Percentiles rank a stretch among this genome's conserved stretches.
Evolutionary conservation across 2,113 vertebrate species (phyloP).

Genomic region (Rhombomys opimus): DNA sequence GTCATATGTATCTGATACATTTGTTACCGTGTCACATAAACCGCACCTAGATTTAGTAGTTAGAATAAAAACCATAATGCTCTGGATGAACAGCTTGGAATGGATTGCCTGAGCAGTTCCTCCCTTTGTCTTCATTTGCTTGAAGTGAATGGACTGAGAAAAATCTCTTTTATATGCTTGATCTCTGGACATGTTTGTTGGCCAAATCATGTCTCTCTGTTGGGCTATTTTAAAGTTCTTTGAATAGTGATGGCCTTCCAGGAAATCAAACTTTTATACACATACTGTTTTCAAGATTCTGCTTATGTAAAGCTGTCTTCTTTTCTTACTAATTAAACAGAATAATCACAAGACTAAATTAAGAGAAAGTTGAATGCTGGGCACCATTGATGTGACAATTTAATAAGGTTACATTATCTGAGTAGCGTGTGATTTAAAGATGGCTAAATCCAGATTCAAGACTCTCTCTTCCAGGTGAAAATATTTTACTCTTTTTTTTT

Average conservation of each 20-base stretch:
- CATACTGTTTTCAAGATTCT: not conserved
- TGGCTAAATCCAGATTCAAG: not conserved
- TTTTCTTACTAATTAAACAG: not conserved
- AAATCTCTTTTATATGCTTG: not conserved
- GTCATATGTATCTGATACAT: not conserved
- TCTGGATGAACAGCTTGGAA: not conserved
- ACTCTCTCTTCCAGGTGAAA: not conserved
- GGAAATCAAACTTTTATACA: not conserved
- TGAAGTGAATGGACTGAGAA: not conserved
- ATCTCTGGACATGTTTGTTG: not conserved
- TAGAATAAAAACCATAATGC: not conserved
- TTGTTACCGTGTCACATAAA: not conserved
- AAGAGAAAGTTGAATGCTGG: not conserved
- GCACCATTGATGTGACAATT: too few species aligned
- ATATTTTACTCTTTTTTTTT: not conserved
- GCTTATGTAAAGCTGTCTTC: not conserved
- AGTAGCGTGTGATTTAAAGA: not conserved
- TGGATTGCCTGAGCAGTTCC: not conserved
- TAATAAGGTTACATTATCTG: not conserved
- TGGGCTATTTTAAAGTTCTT: not conserved
- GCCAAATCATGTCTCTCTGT: not conserved
- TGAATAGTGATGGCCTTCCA: not conserved
- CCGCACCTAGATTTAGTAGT: not conserved
- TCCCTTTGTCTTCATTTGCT: not conserved
- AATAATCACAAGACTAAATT: not conserved